These are phyloP conservation scores for Drosophila repletoides DNA, from an alignment of 1,140 invertebrate species.

Conservation along the genomic window DNA sequence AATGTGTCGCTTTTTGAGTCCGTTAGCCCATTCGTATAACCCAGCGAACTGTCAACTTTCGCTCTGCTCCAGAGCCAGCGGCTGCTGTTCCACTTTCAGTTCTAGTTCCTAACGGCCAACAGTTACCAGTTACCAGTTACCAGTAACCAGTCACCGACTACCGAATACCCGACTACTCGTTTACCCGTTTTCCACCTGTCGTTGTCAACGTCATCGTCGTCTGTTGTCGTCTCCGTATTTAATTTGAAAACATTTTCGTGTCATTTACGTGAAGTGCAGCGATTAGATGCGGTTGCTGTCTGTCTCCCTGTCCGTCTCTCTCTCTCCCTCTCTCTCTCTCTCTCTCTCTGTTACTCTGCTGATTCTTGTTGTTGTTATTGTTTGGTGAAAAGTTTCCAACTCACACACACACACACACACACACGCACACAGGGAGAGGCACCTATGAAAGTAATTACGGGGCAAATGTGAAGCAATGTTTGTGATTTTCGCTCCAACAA, in stretches of 20 bases:
- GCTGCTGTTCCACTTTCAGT: constrained; percentile 6
- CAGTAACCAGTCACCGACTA: background rate
- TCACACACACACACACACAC: constrained; percentile 11
- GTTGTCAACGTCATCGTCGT: constrained; percentile 16
- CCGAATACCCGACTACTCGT: background rate
- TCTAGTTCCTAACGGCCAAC: background rate
- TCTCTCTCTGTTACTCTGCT: background rate
- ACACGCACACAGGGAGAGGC: constrained; percentile 10
- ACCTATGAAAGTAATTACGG: constrained; percentile 66
- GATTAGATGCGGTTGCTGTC: constrained; percentile 53
- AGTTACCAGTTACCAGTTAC: background rate
- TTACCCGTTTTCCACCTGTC: background rate
- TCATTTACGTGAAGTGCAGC: constrained; percentile 60
- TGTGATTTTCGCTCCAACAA: constrained; percentile 72
- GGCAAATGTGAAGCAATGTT: constrained; percentile 62
- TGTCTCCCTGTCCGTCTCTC: background rate
- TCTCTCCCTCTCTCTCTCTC: background rate
- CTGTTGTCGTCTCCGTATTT: constrained; percentile 36
- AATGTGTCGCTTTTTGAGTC: constrained; percentile 21
- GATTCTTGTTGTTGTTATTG: constrained; percentile 19
- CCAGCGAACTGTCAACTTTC: constrained; percentile 47
- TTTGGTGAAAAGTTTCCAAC: constrained; percentile 49
- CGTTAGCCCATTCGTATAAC: constrained; percentile 37
- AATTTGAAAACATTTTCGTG: constrained; percentile 65
- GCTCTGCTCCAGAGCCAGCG: background rate